Evolutionary conservation across 1,140 invertebrate species (phyloP).

Genomic region (Saccostrea glomerata): DNA sequence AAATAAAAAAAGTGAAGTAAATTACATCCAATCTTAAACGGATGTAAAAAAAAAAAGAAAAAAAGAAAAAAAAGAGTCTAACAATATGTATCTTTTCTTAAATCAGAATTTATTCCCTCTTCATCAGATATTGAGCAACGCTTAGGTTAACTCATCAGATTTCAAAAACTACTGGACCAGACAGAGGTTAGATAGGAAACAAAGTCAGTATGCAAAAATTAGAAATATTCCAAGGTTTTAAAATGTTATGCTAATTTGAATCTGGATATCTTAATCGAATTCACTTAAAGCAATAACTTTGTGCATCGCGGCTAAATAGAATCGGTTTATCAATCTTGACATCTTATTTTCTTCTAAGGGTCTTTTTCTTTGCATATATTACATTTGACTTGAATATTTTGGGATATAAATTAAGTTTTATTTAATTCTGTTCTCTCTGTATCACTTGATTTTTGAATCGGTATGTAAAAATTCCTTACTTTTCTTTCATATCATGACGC

Average conservation of each 20-base stretch:
- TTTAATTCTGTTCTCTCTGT: background rate
- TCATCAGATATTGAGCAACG: background rate
- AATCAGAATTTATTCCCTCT: background rate
- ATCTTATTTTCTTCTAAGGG: slow-evolving; percentile 8
- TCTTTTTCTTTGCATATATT: background rate
- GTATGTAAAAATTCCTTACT: background rate
- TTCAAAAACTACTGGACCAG: background rate
- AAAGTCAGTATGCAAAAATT: background rate
- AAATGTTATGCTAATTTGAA: slow-evolving; percentile 18
- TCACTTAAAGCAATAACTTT: slow-evolving; percentile 13
- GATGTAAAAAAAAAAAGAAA: background rate
- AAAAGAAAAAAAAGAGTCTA: background rate
- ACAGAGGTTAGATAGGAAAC: background rate
- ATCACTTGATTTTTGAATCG: background rate
- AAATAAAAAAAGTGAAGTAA: background rate
- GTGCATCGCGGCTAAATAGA: slow-evolving; percentile 2
- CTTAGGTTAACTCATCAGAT: background rate
- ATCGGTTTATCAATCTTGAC: slow-evolving; percentile 14
- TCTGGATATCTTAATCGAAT: slow-evolving; percentile 24
- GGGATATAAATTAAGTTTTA: background rate
- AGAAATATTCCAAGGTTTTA: background rate
- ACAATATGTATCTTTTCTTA: background rate
- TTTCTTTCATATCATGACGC: background rate
- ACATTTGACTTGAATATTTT: background rate
- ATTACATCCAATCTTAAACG: background rate